phyloP scores from a whole-genome alignment of 2,888 invertebrate genomes.

The Dysmachus trigonus region DNA sequence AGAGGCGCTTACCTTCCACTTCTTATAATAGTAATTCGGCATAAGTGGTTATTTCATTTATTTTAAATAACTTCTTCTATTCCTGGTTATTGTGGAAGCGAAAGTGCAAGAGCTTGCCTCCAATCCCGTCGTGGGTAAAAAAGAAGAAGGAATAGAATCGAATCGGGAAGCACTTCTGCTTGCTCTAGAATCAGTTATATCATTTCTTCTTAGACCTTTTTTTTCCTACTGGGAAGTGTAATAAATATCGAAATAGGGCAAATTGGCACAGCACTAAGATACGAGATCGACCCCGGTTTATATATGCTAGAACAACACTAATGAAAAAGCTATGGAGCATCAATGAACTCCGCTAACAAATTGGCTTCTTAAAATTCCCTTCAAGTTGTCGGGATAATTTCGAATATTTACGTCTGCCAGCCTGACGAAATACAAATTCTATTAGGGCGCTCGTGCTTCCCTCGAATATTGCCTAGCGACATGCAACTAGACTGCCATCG shows the following conservation, averaged over 20 bases:
- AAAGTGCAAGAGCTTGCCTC: too few relatives aligned
- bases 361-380: slow-evolving; percentile 39
- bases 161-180: too few relatives aligned
- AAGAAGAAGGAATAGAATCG: too few relatives aligned
- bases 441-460: background rate
- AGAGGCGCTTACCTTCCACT: too few relatives aligned
- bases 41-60: too few relatives aligned
- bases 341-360: slow-evolving; percentile 37
- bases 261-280: slow-evolving; percentile 15
- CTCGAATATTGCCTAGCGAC: background rate
- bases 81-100: too few relatives aligned
- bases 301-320: slow-evolving; percentile 19
- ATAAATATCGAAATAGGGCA: slow-evolving; percentile 26
- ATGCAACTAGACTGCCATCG: slow-evolving; percentile 1
- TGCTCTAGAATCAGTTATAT: too few relatives aligned
- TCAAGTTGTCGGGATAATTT: slow-evolving; percentile 31
- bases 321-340: slow-evolving; percentile 28
- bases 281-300: background rate
- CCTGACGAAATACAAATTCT: slow-evolving; percentile 26
- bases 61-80: too few relatives aligned
- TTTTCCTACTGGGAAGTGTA: too few relatives aligned
- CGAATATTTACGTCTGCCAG: slow-evolving; percentile 36
- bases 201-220: too few relatives aligned
- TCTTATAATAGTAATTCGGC: too few relatives aligned
- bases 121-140: too few relatives aligned